Evolutionary conservation across 2,113 vertebrate species (phyloP).

Genomic region (Machaerirhynchus nigripectus): DNA sequence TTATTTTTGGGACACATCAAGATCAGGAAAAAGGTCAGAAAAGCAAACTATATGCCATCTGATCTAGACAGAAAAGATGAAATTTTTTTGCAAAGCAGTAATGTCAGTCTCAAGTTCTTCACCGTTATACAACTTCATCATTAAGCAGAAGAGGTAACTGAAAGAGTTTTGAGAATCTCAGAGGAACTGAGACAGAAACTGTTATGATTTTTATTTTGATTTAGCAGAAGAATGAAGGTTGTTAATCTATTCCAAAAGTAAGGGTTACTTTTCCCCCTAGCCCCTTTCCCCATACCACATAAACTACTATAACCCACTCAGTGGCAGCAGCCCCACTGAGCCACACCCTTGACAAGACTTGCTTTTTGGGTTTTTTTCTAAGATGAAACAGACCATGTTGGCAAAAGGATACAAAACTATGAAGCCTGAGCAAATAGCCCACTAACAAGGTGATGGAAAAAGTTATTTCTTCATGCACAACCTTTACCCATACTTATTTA

Average conservation of each 20-base stretch:
- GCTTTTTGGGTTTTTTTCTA: background rate
- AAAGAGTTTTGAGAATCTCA: background rate
- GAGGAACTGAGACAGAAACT: background rate
- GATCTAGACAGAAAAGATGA: background rate
- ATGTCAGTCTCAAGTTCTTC: background rate
- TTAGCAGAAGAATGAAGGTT: background rate
- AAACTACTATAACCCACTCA: background rate
- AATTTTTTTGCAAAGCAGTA: background rate
- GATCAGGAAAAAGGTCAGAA: background rate
- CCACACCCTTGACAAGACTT: background rate
- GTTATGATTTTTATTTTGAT: background rate
- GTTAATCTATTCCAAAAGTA: background rate
- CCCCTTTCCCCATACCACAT: too few relatives aligned
- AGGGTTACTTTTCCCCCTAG: fast-evolving
- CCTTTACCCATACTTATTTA: background rate
- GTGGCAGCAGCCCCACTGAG: background rate
- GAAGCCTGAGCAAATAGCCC: background rate
- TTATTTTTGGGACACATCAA: background rate
- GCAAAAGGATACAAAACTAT: background rate
- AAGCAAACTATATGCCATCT: background rate
- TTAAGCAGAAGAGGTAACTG: background rate
- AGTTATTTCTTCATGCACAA: background rate
- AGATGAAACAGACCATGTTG: background rate
- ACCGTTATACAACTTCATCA: background rate
- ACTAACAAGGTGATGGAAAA: background rate